phyloP scores from a whole-genome alignment of 2,113 vertebrate species.

The Gobius niger region DNA sequence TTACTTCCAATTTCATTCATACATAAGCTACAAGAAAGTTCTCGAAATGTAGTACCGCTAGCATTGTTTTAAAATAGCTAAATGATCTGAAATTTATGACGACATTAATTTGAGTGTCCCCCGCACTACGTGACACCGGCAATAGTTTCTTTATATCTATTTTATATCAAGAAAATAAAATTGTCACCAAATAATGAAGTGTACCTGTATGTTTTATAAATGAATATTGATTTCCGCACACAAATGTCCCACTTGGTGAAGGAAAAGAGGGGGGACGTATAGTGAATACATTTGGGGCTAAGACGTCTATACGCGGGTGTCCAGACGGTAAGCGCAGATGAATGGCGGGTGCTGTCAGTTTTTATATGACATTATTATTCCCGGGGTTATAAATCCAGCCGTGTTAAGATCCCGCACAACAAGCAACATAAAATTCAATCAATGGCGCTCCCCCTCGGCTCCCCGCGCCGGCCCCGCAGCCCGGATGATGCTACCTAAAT shows the following conservation, averaged over 20 bases:
- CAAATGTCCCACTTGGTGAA: constrained; percentile 72
- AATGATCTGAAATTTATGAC: background rate
- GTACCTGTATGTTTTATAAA: constrained; percentile 53
- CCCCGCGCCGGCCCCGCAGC: constrained; percentile 34
- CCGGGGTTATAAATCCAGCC: constrained; percentile 79
- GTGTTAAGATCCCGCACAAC: constrained; percentile 82
- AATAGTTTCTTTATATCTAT: constrained; percentile 11
- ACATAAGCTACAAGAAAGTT: no score
- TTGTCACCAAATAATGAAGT: constrained; percentile 64
- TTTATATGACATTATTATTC: constrained; percentile 85
- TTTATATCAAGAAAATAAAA: constrained; percentile 40
- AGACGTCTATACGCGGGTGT: constrained; percentile 47
- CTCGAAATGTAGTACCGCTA: no score
- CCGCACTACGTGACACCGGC: background rate
- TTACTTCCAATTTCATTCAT: no score
- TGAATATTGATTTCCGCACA: constrained; percentile 75
- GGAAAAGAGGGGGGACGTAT: constrained; percentile 45
- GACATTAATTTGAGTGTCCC: background rate
- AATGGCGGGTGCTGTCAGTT: constrained; percentile 69
- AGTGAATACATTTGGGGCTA: constrained; percentile 62
- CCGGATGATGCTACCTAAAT: constrained; percentile 75
- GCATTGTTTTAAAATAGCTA: background rate
- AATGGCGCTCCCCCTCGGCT: constrained; percentile 67
- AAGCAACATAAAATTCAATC: constrained; percentile 82
- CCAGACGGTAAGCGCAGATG: constrained; percentile 32